phyloP scores from a whole-genome alignment of 1,140 invertebrate species.

The Eupristina koningsbergeri region DNA sequence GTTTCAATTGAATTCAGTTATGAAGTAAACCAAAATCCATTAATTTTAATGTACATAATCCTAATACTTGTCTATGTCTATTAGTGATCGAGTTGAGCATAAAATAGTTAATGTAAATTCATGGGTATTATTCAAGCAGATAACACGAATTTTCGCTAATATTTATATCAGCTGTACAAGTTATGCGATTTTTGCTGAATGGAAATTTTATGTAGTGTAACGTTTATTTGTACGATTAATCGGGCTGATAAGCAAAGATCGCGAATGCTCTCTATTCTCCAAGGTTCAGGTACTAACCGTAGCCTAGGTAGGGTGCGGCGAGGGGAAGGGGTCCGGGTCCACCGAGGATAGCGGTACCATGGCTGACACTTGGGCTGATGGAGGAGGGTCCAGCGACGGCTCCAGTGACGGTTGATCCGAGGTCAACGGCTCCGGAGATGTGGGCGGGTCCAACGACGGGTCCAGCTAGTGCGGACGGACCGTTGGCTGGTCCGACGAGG shows the following conservation, averaged over 20 bases:
- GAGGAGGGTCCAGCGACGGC: conserved; percentile 68
- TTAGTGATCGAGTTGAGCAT: background rate
- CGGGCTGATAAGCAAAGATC: background rate
- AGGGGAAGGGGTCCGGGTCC: conserved; percentile 37
- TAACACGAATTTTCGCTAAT: background rate
- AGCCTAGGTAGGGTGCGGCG: background rate
- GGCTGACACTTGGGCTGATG: conserved; percentile 66
- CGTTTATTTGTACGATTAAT: background rate
- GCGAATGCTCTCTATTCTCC: no score
- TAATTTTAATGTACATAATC: no score
- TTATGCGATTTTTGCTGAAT: background rate
- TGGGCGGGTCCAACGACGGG: conserved; percentile 65
- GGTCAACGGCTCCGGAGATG: conserved; percentile 69
- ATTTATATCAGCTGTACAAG: background rate
- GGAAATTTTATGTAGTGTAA: background rate
- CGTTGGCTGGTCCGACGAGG: conserved; percentile 43
- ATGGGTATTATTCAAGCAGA: background rate
- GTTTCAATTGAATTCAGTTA: background rate
- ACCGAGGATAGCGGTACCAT: conserved; percentile 59
- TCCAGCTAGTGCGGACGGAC: conserved; percentile 60
- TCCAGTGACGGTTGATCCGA: conserved; percentile 68
- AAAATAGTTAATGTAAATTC: background rate
- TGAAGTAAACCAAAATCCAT: background rate
- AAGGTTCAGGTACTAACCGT: background rate
- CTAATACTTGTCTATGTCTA: background rate